Evolutionary conservation across 2,888 invertebrate species (phyloP).

Genomic region (Drosophila yooni): DNA sequence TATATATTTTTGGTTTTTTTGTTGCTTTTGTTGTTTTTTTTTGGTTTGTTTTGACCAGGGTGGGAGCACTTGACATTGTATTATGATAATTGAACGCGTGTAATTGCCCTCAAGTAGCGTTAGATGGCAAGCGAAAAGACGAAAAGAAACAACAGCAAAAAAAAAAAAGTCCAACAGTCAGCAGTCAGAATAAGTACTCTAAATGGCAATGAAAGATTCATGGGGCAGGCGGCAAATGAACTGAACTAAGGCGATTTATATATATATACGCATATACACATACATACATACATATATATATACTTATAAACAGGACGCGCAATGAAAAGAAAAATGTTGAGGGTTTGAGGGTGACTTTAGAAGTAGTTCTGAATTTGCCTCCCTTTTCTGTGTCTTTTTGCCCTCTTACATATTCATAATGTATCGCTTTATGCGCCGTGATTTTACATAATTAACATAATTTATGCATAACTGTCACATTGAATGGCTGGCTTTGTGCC

Average conservation of each 20-base stretch:
- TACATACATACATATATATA: too few relatives aligned
- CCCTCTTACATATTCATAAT: slow-evolving; percentile 81
- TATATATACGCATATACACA: neutral
- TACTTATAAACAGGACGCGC: slow-evolving; percentile 35
- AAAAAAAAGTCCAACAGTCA: slow-evolving; percentile 28
- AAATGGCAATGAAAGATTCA: slow-evolving; percentile 71
- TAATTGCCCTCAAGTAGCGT: slow-evolving; percentile 79
- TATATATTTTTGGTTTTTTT: neutral
- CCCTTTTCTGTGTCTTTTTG: neutral
- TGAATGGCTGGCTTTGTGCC: slow-evolving; percentile 75
- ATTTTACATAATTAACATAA: slow-evolving; percentile 85
- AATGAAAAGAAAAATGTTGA: slow-evolving; percentile 9
- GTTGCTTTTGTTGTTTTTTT: neutral
- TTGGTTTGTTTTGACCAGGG: slow-evolving; percentile 1
- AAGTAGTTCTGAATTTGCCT: neutral
- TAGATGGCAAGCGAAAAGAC: slow-evolving; percentile 9
- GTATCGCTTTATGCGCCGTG: slow-evolving; percentile 60
- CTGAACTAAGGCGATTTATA: slow-evolving; percentile 71
- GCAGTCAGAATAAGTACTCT: slow-evolving; percentile 28
- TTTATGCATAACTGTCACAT: slow-evolving; percentile 84
- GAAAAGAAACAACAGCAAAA: neutral
- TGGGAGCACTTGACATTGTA: slow-evolving; percentile 66
- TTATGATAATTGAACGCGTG: slow-evolving; percentile 82
- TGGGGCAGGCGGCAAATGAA: slow-evolving; percentile 55
- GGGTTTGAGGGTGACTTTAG: slow-evolving; percentile 6